Conservation (phyloP, 2,888 invertebrate species). For the Thyatira batis region DNA sequence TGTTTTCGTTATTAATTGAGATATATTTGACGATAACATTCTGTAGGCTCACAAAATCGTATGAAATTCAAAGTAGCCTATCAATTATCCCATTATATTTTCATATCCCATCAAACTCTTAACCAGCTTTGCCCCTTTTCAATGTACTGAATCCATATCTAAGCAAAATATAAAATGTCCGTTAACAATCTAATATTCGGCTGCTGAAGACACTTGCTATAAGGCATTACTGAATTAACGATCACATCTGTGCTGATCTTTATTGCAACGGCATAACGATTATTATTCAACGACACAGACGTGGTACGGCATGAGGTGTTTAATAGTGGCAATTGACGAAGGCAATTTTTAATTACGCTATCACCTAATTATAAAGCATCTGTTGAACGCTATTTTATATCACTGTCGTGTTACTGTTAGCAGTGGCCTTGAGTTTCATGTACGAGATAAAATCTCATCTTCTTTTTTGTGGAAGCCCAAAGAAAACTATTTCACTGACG, state of each 20-base stretch:
- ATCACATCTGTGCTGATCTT: slow-evolving; percentile 9
- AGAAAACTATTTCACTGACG: neutral
- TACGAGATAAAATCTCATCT: too few relatives aligned
- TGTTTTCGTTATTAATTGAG: too few relatives aligned
- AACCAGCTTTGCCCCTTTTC: slow-evolving; percentile 11
- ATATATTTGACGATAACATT: too few relatives aligned
- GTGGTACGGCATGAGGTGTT: slow-evolving; percentile 7
- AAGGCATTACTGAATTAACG: slow-evolving; percentile 34
- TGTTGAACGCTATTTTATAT: slow-evolving; percentile 17
- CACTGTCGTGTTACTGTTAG: slow-evolving; percentile 3
- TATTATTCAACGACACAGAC: slow-evolving; percentile 17
- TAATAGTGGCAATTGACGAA: slow-evolving; percentile 32
- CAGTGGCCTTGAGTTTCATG: neutral
- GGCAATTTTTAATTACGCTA: slow-evolving; percentile 40
- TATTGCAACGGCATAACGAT: slow-evolving; percentile 7
- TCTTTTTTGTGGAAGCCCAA: neutral
- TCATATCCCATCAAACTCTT: neutral
- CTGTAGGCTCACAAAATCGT: too few relatives aligned
- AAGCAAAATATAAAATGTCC: slow-evolving; percentile 20
- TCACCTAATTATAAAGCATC: slow-evolving; percentile 41
- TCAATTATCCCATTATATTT: neutral
- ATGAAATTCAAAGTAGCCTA: too few relatives aligned
- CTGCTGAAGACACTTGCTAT: slow-evolving; percentile 44
- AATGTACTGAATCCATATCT: slow-evolving; percentile 19
- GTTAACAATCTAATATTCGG: slow-evolving; percentile 30